A percentile compares a stretch with the other conserved stretches of the same genome.
Conservation (phyloP, 2,113 vertebrate genomes). For the Phrynocephalus versicolor region DNA sequence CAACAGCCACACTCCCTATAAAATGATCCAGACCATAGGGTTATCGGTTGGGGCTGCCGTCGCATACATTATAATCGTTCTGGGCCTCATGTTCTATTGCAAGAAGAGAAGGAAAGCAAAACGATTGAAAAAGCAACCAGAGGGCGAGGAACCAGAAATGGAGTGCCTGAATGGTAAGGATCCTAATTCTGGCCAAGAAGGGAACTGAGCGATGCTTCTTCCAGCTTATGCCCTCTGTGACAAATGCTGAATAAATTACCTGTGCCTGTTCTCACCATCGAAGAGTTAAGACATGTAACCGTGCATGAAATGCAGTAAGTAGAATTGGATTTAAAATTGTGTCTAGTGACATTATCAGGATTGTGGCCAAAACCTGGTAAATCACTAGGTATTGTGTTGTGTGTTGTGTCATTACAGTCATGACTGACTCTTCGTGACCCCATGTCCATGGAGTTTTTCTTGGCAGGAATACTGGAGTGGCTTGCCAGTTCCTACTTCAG, state of each 20-base stretch:
- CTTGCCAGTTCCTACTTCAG: too few species aligned
- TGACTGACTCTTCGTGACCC: too few species aligned
- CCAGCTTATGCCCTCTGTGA: neutral
- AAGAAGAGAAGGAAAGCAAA: constrained; percentile 95
- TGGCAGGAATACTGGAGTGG: too few species aligned
- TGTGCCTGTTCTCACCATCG: neutral
- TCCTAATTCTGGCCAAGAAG: neutral
- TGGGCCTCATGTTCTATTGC: constrained; percentile 99
- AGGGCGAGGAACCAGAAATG: constrained; percentile 95
- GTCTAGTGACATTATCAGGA: neutral
- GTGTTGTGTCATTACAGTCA: too few species aligned
- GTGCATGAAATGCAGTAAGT: neutral
- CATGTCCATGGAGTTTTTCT: too few species aligned
- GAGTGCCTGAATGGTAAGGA: constrained; percentile 92
- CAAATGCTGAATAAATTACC: neutral
- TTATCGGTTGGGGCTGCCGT: constrained; percentile 94
- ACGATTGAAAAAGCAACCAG: constrained; percentile 85
- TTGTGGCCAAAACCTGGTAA: neutral
- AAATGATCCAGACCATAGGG: constrained; percentile 98
- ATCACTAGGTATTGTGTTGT: too few species aligned
- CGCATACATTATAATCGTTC: constrained; percentile 94
- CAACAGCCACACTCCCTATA: constrained; percentile 87
- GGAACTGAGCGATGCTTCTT: neutral
- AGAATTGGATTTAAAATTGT: neutral
- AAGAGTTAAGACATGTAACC: neutral